Percentiles rank a stretch among this genome's conserved stretches.
phyloP scores from a whole-genome alignment of 2,888 invertebrate species.

The Tipula vernalis region DNA sequence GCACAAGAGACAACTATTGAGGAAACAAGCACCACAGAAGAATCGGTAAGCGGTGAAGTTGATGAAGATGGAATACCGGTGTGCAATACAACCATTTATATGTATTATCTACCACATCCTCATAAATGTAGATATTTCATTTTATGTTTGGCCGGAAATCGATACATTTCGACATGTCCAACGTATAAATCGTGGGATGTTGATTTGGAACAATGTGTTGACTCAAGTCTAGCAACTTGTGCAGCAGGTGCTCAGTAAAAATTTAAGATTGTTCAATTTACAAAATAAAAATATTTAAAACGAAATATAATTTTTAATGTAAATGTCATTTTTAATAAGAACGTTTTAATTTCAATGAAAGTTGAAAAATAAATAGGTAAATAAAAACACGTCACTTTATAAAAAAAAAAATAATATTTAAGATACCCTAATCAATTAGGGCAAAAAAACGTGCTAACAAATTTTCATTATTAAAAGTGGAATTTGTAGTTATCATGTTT shows the following conservation, averaged over 20 bases:
- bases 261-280: background rate
- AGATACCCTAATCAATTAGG: background rate
- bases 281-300: background rate
- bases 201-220: background rate
- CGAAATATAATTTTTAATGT: background rate
- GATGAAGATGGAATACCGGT: background rate
- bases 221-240: background rate
- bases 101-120: background rate
- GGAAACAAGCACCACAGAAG: too few species aligned
- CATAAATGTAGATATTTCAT: background rate
- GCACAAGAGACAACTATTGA: too few species aligned
- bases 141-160: background rate
- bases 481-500: background rate
- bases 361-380: background rate
- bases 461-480: background rate
- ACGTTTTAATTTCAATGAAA: background rate
- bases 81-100: background rate
- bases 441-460: background rate
- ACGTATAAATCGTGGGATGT: background rate
- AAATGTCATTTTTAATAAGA: background rate
- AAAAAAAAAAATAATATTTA: background rate
- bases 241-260: background rate
- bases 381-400: background rate
- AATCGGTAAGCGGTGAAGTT: background rate
- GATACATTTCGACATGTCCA: background rate